Conservation (phyloP, 2,113 vertebrate genomes). For the Eudyptes chrysolophus region DNA sequence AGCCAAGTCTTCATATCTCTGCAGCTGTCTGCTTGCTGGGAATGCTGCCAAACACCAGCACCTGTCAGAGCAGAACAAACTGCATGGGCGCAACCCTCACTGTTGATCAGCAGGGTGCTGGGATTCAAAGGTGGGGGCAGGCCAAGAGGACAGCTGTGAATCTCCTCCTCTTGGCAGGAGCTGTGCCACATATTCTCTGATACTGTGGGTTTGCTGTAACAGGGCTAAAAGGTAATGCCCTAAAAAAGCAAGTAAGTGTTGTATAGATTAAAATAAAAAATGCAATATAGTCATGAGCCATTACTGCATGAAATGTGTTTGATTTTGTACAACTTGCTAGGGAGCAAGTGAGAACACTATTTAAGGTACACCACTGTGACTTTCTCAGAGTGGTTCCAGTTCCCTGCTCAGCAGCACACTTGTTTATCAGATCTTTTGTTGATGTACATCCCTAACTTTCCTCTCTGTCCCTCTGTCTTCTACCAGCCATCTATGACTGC, state of each 20-base stretch:
- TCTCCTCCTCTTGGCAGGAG: background rate
- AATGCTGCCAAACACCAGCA: background rate
- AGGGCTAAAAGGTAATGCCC: background rate
- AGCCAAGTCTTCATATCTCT: background rate
- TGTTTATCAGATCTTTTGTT: background rate
- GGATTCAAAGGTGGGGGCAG: background rate
- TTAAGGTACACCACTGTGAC: background rate
- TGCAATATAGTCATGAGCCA: background rate
- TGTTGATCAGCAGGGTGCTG: background rate
- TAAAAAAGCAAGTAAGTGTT: background rate
- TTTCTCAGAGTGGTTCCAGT: background rate
- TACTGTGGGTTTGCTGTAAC: background rate
- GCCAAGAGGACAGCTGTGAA: background rate
- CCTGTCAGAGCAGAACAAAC: constrained; percentile 18
- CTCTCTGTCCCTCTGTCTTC: background rate
- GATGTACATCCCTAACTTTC: background rate
- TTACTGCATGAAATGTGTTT: background rate
- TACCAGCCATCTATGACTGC: background rate
- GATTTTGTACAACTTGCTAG: background rate
- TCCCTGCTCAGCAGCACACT: background rate
- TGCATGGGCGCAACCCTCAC: fast-evolving
- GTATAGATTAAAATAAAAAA: background rate
- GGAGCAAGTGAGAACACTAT: background rate
- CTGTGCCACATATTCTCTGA: background rate
- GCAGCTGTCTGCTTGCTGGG: background rate